Conservation (phyloP, 2,113 vertebrate genomes). For the Periophthalmus modestus region DNA sequence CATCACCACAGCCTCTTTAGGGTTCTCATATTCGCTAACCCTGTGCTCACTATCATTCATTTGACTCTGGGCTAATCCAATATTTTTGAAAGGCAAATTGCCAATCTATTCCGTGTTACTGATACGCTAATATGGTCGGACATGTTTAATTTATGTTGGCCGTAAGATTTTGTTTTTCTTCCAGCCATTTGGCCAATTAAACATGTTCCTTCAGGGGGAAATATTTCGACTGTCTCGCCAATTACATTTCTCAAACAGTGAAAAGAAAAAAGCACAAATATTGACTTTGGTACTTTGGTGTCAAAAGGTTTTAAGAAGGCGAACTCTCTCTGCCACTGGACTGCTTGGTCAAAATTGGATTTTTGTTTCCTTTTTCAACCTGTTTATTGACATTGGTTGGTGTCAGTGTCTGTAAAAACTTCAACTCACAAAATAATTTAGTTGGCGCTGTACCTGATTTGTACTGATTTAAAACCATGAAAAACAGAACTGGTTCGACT, state of each 20-base stretch:
- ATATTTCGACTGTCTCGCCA: constrained; percentile 1
- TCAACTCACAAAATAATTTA: too few relatives aligned
- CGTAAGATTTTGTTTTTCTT: not conserved
- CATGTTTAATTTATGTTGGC: not conserved
- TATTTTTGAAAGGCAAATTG: not conserved
- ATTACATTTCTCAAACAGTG: not conserved
- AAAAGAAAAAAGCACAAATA: too few relatives aligned
- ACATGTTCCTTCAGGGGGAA: not conserved
- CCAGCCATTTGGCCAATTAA: not conserved
- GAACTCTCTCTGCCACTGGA: not conserved
- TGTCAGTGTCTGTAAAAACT: too few relatives aligned
- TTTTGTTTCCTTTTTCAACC: not conserved
- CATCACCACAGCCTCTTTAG: not conserved
- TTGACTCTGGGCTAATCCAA: not conserved
- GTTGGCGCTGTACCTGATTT: too few relatives aligned
- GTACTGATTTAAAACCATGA: too few relatives aligned
- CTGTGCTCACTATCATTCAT: not conserved
- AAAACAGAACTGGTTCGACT: too few relatives aligned
- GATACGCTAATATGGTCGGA: not conserved
- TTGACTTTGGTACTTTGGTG: not conserved
- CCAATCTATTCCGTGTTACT: not conserved
- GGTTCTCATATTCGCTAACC: not conserved
- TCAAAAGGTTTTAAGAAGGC: not conserved
- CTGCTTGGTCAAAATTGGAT: not conserved
- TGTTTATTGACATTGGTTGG: not conserved